Conservation (phyloP, 2,797 vertebrate genomes). For the Lagorchestes hirsutus region DNA sequence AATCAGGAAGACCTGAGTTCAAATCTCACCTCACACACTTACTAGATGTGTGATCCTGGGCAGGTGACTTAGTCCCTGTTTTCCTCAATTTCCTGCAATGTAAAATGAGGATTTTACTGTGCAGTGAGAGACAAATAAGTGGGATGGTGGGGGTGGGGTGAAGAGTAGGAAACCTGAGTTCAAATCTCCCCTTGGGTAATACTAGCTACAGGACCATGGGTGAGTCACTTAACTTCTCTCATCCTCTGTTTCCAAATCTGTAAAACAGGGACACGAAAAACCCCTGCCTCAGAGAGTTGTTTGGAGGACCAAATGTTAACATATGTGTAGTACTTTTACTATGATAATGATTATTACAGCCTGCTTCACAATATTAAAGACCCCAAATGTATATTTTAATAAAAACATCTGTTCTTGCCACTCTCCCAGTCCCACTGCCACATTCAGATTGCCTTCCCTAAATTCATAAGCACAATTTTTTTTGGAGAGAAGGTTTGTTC, state of each 20-base stretch:
- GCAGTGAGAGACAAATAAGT: not conserved
- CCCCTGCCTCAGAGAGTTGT: not conserved
- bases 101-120: too few species aligned
- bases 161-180: slow-evolving; percentile 25
- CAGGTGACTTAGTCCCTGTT: too few species aligned
- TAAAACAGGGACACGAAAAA: slow-evolving; percentile 14
- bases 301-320: slow-evolving; percentile 41
- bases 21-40: too few species aligned
- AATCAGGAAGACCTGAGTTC: too few species aligned
- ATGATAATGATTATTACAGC: not conserved
- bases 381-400: slow-evolving; percentile 20
- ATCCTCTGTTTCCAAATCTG: slow-evolving; percentile 30
- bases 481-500: not conserved
- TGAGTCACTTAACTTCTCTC: not conserved
- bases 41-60: too few species aligned
- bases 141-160: not conserved
- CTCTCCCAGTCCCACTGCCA: not conserved
- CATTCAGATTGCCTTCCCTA: not conserved
- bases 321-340: slow-evolving; percentile 1
- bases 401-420: slow-evolving; percentile 33
- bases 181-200: not conserved
- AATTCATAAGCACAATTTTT: slow-evolving; percentile 5
- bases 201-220: slow-evolving; percentile 2
- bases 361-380: slow-evolving; percentile 30
- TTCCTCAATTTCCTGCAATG: too few species aligned